These are phyloP conservation scores for Hydrochoerus hydrochaeris DNA, from an alignment of 2,113 vertebrate species.

Conservation along the genomic window DNA sequence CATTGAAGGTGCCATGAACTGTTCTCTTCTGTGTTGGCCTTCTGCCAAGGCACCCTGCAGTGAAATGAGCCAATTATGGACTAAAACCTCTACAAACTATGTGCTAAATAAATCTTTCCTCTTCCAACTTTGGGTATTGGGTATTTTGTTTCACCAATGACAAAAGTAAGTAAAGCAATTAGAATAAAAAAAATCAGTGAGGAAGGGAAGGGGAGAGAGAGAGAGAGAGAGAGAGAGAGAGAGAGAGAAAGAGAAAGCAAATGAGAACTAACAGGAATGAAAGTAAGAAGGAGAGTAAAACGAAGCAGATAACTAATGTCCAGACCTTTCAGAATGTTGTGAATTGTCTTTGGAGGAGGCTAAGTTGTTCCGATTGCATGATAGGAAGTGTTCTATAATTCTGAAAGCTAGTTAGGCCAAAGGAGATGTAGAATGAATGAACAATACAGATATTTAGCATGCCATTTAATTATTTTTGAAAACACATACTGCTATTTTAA, in stretches of 20 bases:
- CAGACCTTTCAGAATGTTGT: neutral
- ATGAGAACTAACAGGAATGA: no score
- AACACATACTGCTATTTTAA: neutral
- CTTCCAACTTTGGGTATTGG: no score
- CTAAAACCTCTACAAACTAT: no score
- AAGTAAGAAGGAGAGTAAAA: neutral
- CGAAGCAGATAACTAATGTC: neutral
- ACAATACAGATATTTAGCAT: neutral
- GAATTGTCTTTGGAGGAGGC: neutral
- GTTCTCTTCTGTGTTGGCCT: no score
- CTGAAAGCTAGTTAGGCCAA: neutral
- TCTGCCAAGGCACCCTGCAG: no score
- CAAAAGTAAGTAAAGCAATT: no score
- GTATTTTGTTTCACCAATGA: no score
- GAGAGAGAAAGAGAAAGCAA: no score
- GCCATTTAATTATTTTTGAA: neutral
- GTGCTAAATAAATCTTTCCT: no score
- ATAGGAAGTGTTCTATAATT: neutral
- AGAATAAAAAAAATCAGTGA: neutral
- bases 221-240: neutral
- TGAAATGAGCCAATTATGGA: no score
- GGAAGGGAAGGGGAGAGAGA: no score
- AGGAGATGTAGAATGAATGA: neutral
- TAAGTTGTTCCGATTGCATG: neutral
- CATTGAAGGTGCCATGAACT: no score